These are phyloP conservation scores for Camponotus pennsylvanicus DNA, from an alignment of 1,140 invertebrate genomes.

Conservation along the genomic window DNA sequence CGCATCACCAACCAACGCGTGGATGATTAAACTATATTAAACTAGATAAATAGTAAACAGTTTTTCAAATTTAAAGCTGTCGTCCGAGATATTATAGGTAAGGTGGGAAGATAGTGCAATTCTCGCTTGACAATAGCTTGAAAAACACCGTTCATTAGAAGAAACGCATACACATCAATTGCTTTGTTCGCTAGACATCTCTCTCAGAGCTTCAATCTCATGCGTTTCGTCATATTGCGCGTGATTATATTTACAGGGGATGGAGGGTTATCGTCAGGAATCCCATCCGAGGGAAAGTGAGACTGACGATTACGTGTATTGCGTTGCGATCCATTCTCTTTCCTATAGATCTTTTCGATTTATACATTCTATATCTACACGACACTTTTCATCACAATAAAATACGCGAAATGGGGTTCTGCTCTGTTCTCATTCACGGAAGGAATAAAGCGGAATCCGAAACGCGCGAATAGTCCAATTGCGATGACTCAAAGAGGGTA, in stretches of 20 bases:
- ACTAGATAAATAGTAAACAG: conserved; percentile 4
- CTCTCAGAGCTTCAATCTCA: background rate
- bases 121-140: background rate
- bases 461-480: conserved; percentile 9
- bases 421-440: background rate
- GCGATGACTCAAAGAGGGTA: background rate
- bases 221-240: conserved; percentile 5
- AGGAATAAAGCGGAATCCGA: background rate
- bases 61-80: conserved; percentile 49
- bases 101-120: background rate
- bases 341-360: background rate
- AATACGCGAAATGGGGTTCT: background rate
- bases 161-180: conserved; percentile 15
- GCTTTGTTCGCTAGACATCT: background rate
- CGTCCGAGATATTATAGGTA: background rate
- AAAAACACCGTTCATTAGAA: conserved; percentile 9
- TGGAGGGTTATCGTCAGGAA: background rate
- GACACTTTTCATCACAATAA: background rate
- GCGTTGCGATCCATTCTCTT: background rate
- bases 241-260: conserved; percentile 36
- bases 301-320: conserved; percentile 6
- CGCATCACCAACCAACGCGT: background rate
- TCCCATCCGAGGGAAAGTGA: background rate
- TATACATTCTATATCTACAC: background rate
- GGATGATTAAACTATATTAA: conserved; percentile 2